phyloP scores from a whole-genome alignment of 2,113 vertebrate genomes.

The Eudyptes chrysolophus region DNA sequence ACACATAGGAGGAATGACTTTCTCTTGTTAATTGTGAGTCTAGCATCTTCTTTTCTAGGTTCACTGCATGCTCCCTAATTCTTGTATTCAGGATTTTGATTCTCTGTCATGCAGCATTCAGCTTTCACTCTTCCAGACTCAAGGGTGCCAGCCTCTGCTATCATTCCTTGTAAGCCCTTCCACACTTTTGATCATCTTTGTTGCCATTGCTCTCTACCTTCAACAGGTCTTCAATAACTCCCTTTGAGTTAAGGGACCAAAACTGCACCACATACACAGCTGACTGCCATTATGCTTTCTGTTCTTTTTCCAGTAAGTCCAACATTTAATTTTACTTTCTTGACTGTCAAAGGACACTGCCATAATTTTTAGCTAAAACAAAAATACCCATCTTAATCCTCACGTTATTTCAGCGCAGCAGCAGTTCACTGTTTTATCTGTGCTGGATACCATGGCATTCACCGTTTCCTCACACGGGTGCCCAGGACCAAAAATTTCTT shows the following conservation, averaged over 20 bases:
- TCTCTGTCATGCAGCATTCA: neutral
- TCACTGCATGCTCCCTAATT: neutral
- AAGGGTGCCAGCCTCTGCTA: neutral
- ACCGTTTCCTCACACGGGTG: neutral
- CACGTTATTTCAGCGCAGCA: neutral
- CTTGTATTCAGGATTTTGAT: neutral
- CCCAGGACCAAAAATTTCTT: neutral
- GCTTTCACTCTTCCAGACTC: neutral
- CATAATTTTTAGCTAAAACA: neutral
- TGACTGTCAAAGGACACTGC: neutral
- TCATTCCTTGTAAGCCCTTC: neutral
- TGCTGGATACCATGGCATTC: too few relatives aligned
- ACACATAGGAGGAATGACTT: neutral
- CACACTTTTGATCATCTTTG: neutral
- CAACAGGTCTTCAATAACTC: neutral
- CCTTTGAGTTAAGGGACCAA: neutral
- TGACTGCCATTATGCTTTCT: neutral
- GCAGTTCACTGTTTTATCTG: neutral
- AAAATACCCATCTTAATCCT: neutral
- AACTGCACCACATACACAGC: fast-evolving
- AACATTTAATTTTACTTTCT: neutral
- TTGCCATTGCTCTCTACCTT: neutral
- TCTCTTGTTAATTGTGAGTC: neutral
- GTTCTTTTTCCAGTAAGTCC: neutral
- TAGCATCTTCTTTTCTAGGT: neutral